Percentiles rank a stretch among this genome's conserved stretches.
phyloP scores from a whole-genome alignment of 2,888 invertebrate genomes.

The Drosophila differens region DNA sequence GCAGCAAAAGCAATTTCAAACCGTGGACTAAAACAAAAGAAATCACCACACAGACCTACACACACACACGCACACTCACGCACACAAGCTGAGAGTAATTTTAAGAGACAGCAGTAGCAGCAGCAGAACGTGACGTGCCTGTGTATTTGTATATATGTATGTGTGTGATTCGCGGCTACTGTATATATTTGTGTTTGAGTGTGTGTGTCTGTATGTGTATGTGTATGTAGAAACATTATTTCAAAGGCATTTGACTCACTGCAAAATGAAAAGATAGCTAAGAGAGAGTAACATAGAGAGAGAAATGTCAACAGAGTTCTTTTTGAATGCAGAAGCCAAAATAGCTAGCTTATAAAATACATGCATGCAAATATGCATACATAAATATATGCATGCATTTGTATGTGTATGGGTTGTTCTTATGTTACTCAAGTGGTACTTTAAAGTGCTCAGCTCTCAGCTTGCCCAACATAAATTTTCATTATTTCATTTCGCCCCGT shows the following conservation, averaged over 20 bases:
- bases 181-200: slow-evolving; percentile 9
- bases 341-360: slow-evolving; percentile 24
- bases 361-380: neutral
- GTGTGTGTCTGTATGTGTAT: slow-evolving; percentile 18
- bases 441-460: slow-evolving; percentile 52
- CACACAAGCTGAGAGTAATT: slow-evolving; percentile 24
- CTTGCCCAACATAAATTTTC: slow-evolving; percentile 70
- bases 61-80: slow-evolving; percentile 16
- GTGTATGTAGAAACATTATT: slow-evolving; percentile 38
- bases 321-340: slow-evolving; percentile 46
- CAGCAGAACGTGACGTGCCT: slow-evolving; percentile 48
- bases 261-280: slow-evolving; percentile 29
- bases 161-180: slow-evolving; percentile 18
- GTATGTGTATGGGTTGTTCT: slow-evolving; percentile 6
- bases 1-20: slow-evolving; percentile 53
- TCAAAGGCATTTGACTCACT: slow-evolving; percentile 67
- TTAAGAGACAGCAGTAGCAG: slow-evolving; percentile 29
- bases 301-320: slow-evolving; percentile 22
- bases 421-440: slow-evolving; percentile 51
- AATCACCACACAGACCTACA: slow-evolving; percentile 33
- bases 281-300: neutral
- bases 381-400: slow-evolving; percentile 2
- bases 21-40: slow-evolving; percentile 69
- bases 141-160: slow-evolving; percentile 6
- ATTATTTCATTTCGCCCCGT: slow-evolving; percentile 72